These are phyloP conservation scores for Tinamus guttatus DNA, from an alignment of 2,113 vertebrate species.

Conservation along the genomic window DNA sequence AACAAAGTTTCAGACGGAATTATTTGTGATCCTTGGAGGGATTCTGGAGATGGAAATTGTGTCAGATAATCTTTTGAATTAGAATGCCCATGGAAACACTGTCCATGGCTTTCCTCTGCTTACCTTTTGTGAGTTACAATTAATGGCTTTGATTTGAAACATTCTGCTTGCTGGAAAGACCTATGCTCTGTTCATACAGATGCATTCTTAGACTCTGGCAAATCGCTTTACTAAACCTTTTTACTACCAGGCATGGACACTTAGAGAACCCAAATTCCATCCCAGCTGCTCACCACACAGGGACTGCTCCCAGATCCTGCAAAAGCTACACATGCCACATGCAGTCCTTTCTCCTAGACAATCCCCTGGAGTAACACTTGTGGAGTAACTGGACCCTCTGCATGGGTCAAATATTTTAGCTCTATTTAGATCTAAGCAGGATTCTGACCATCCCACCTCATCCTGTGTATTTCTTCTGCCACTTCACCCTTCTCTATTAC, in stretches of 20 bases:
- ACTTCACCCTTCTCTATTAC: background rate
- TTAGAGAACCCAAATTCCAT: fast-evolving
- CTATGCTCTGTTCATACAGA: background rate
- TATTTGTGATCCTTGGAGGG: background rate
- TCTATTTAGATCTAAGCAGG: background rate
- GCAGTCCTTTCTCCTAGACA: background rate
- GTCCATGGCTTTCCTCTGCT: background rate
- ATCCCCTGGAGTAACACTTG: background rate
- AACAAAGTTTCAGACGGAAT: background rate
- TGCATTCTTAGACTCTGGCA: too few relatives aligned
- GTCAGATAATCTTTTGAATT: background rate
- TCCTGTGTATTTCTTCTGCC: background rate
- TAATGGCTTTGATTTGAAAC: background rate
- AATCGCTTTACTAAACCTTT: background rate
- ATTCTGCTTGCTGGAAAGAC: background rate
- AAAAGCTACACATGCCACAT: background rate
- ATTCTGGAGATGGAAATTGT: background rate
- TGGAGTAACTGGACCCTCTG: background rate
- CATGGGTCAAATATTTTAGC: background rate
- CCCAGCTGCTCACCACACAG: background rate
- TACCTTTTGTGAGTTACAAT: background rate
- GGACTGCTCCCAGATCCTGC: background rate
- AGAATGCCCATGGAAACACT: background rate
- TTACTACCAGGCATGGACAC: too few relatives aligned
- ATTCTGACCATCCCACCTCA: background rate